Evolutionary conservation across 2,113 vertebrate genomes (phyloP).

Genomic region (Platycercus adscitus): DNA sequence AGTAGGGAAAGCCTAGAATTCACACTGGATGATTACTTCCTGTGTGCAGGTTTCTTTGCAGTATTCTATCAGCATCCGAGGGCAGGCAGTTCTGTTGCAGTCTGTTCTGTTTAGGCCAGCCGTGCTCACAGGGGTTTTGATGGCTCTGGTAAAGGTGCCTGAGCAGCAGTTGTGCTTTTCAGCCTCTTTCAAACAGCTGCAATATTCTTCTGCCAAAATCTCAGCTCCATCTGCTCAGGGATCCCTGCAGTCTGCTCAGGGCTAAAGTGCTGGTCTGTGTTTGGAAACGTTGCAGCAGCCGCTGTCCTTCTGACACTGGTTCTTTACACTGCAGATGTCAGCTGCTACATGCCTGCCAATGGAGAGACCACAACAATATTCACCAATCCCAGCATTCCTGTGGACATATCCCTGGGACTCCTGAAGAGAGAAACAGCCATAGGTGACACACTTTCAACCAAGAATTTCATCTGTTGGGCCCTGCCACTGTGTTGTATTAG

Average conservation of each 20-base stretch:
- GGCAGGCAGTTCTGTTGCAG: not conserved
- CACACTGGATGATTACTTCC: not conserved
- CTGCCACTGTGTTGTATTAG: rapidly evolving
- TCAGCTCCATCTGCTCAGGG: not conserved
- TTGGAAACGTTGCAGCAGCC: not conserved
- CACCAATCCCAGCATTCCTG: slow-evolving; percentile 93
- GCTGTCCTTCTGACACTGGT: rapidly evolving
- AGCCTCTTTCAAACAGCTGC: not conserved
- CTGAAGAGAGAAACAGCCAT: slow-evolving; percentile 90
- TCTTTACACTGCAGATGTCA: slow-evolving; percentile 76
- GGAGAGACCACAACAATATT: slow-evolving; percentile 87
- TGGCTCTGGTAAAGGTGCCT: not conserved
- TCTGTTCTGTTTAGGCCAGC: not conserved
- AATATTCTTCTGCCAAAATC: not conserved
- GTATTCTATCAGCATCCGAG: no score
- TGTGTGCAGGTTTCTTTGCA: not conserved
- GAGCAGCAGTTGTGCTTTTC: not conserved
- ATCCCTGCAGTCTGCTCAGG: not conserved
- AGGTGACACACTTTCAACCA: slow-evolving; percentile 68
- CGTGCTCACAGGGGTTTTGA: not conserved
- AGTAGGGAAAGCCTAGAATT: not conserved
- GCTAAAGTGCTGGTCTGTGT: not conserved
- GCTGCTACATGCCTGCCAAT: slow-evolving; percentile 93
- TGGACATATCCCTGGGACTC: slow-evolving; percentile 91
- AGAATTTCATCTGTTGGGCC: rapidly evolving